Evolutionary conservation across 2,797 vertebrate genomes (phyloP).

Genomic region (Sandelia bainsii): DNA sequence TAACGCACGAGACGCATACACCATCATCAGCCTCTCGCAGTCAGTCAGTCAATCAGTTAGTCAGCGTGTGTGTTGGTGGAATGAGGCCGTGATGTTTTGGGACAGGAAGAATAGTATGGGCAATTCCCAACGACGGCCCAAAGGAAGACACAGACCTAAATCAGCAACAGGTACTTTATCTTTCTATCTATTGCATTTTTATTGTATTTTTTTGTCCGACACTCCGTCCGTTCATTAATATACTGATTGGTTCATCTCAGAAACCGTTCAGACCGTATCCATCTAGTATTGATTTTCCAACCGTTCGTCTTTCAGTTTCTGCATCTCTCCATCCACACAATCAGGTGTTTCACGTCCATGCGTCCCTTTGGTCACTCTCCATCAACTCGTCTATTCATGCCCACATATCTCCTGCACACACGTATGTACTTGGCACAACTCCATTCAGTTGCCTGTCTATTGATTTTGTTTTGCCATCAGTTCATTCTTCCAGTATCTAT

Average conservation of each 20-base stretch:
- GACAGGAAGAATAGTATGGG: slow-evolving; percentile 86
- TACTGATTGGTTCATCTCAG: not conserved
- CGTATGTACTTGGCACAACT: not conserved
- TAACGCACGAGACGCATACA: slow-evolving; percentile 32
- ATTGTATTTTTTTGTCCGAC: not conserved
- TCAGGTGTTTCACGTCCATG: not conserved
- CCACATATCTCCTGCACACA: not conserved
- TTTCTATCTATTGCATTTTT: not conserved
- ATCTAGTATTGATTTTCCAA: not conserved
- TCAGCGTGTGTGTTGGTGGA: slow-evolving; percentile 72
- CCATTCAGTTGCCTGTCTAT: not conserved
- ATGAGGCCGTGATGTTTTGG: slow-evolving; percentile 88
- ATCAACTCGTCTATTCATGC: not conserved
- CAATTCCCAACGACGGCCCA: slow-evolving; percentile 85
- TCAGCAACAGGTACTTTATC: slow-evolving; percentile 85
- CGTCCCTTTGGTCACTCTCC: not conserved
- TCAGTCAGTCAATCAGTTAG: slow-evolving; percentile 42
- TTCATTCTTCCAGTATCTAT: not conserved
- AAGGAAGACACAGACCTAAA: slow-evolving; percentile 86
- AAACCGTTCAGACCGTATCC: not conserved
- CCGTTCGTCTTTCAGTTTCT: not conserved
- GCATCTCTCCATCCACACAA: not conserved
- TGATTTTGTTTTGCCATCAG: not conserved
- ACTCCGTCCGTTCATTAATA: not conserved
- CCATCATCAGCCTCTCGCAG: slow-evolving; percentile 26